Evolutionary conservation across 2,888 invertebrate genomes (phyloP).

Genomic region (Volucella zonaria): DNA sequence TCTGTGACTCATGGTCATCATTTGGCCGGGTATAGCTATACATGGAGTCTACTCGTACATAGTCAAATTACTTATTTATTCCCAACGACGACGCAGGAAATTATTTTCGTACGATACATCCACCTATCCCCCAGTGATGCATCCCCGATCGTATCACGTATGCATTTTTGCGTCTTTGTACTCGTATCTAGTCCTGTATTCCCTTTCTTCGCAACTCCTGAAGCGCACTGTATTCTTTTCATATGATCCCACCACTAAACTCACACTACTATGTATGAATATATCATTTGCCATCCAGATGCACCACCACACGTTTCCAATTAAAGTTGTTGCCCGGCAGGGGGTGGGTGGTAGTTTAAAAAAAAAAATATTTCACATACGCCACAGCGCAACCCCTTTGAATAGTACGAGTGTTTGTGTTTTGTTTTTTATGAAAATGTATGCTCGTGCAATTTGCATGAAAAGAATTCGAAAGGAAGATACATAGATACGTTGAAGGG

Average conservation of each 20-base stretch:
- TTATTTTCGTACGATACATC: not conserved
- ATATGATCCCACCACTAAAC: conserved; percentile 53
- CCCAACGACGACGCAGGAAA: not conserved
- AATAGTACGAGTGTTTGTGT: not conserved
- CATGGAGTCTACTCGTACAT: conserved; percentile 12
- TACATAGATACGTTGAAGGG: not conserved
- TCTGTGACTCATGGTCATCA: not conserved
- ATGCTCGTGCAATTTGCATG: conserved; percentile 39
- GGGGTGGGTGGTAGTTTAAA: not conserved
- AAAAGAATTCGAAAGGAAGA: conserved; percentile 40
- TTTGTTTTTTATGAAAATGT: conserved; percentile 6
- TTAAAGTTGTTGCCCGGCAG: conserved; percentile 14
- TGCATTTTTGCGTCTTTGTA: conserved; percentile 1
- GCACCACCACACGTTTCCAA: conserved; percentile 29
- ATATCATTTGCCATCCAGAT: not conserved
- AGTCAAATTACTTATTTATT: conserved; percentile 36
- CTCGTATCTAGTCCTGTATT: conserved; percentile 1
- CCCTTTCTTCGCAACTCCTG: conserved; percentile 11
- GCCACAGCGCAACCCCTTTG: conserved; percentile 36
- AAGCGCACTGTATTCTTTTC: conserved; percentile 49
- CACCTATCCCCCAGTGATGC: conserved; percentile 1
- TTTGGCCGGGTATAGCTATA: conserved; percentile 18
- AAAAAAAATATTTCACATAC: conserved; percentile 57
- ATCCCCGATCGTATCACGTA: not conserved
- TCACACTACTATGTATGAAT: not conserved